Percentiles rank a stretch among this genome's conserved stretches.
Evolutionary conservation across 2,888 invertebrate genomes (phyloP).

Genomic region (Eupithecia insigniata): DNA sequence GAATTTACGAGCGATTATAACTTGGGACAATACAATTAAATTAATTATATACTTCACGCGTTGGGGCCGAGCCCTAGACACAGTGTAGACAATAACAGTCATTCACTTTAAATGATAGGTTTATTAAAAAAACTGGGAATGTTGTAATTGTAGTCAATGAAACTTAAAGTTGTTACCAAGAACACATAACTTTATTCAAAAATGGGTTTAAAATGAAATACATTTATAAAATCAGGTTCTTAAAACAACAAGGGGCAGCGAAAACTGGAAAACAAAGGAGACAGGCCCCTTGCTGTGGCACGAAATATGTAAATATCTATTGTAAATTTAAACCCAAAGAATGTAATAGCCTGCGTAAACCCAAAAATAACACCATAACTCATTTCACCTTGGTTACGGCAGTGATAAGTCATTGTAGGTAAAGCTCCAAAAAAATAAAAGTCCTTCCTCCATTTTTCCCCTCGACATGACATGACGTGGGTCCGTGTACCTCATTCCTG

Average conservation of each 20-base stretch:
- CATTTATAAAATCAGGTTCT: no score
- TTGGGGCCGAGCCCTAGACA: conserved; percentile 15
- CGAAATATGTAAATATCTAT: no score
- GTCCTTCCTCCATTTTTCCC: background rate
- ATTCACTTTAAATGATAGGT: background rate
- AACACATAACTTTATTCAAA: no score
- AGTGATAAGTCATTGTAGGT: background rate
- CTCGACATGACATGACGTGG: background rate
- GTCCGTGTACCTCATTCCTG: conserved; percentile 5
- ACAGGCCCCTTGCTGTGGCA: background rate
- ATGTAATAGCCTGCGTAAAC: background rate
- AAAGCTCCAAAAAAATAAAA: background rate
- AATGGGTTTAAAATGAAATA: no score
- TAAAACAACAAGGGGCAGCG: background rate
- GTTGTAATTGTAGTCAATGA: no score
- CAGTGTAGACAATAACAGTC: conserved; percentile 4
- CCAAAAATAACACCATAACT: background rate
- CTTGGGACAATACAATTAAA: conserved; percentile 37
- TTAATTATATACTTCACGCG: conserved; percentile 38
- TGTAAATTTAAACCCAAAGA: no score
- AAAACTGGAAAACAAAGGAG: background rate
- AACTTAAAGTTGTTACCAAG: no score
- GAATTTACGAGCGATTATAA: conserved; percentile 29
- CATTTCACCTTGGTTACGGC: background rate
- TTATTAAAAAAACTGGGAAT: no score